phyloP scores from a whole-genome alignment of 2,888 invertebrate species.

The Calephelis perditalis region DNA sequence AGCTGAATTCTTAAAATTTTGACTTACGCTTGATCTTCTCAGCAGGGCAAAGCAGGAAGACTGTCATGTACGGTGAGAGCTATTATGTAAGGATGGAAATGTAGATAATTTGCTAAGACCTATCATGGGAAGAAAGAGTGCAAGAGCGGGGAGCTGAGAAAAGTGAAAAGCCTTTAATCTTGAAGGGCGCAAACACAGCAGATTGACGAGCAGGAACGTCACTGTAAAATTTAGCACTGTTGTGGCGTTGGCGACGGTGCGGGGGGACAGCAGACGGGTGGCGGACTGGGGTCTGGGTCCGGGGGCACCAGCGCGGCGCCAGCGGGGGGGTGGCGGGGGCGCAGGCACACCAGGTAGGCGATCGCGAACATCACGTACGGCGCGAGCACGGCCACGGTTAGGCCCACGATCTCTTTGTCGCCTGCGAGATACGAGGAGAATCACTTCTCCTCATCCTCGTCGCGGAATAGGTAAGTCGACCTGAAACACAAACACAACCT shows the following conservation, averaged over 20 bases:
- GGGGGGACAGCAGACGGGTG: slow-evolving; percentile 15
- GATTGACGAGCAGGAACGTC: no score
- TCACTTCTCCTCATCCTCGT: slow-evolving; percentile 84
- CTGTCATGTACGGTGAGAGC: no score
- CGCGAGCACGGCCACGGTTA: slow-evolving; percentile 51
- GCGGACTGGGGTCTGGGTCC: slow-evolving; percentile 10
- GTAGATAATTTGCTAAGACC: no score
- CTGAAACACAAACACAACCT: slow-evolving; percentile 61
- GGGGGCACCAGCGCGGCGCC: slow-evolving; percentile 21
- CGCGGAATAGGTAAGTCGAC: slow-evolving; percentile 91
- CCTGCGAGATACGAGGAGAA: slow-evolving; percentile 54
- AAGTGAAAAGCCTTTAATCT: neutral
- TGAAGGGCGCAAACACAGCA: no score
- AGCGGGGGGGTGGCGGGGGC: slow-evolving; percentile 23
- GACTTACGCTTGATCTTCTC: no score
- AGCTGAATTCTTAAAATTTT: no score
- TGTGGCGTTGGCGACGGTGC: slow-evolving; percentile 2
- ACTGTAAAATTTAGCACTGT: neutral
- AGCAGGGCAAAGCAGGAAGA: no score
- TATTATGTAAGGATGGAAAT: no score
- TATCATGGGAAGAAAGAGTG: neutral
- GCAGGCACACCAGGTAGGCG: slow-evolving; percentile 51
- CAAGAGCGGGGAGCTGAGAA: neutral
- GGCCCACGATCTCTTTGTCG: slow-evolving; percentile 70
- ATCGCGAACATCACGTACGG: slow-evolving; percentile 58